A percentile compares a stretch with the other conserved stretches of the same genome.
Conservation (phyloP, 2,888 invertebrate species). For the Elmis aenea region DNA sequence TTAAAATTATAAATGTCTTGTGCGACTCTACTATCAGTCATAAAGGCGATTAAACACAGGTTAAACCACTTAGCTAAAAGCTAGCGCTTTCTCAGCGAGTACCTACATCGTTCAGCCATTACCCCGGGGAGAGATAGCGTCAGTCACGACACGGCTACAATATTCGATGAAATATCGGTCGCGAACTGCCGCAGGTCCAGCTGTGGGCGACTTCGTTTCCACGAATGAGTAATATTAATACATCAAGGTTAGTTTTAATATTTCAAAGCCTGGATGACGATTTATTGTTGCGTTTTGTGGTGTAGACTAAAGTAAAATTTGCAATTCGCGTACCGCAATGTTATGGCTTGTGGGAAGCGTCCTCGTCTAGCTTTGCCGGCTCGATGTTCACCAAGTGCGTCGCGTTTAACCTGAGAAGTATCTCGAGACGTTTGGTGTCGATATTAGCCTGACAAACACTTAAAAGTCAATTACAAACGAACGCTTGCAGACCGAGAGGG, state of each 20-base stretch:
- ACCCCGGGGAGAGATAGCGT: neutral
- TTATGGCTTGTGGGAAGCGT: conserved; percentile 11
- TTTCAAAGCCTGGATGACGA: too few relatives aligned
- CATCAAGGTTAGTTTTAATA: too few relatives aligned
- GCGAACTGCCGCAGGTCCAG: conserved; percentile 7
- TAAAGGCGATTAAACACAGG: conserved; percentile 9
- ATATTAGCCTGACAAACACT: conserved; percentile 28
- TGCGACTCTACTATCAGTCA: conserved; percentile 16
- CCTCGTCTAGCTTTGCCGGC: conserved; percentile 5
- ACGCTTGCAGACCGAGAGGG: conserved; percentile 34
- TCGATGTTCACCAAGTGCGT: conserved; percentile 8
- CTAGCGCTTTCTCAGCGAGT: conserved; percentile 11
- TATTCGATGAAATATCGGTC: conserved; percentile 18
- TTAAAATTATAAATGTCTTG: too few relatives aligned
- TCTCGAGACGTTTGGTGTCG: conserved; percentile 18
- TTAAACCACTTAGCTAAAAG: conserved; percentile 14
- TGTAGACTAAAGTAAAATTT: too few relatives aligned
- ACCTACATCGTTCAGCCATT: conserved; percentile 12
- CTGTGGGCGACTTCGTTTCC: conserved; percentile 11
- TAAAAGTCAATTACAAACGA: conserved; percentile 36
- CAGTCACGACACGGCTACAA: too few relatives aligned
- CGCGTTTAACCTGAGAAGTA: conserved; percentile 12
- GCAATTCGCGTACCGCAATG: too few relatives aligned
- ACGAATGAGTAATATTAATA: conserved; percentile 10
- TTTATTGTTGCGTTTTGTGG: too few relatives aligned